Percentiles rank a stretch among this genome's conserved stretches.
Evolutionary conservation across 2,797 vertebrate genomes (phyloP).

Genomic region (Rachycentron canadum): DNA sequence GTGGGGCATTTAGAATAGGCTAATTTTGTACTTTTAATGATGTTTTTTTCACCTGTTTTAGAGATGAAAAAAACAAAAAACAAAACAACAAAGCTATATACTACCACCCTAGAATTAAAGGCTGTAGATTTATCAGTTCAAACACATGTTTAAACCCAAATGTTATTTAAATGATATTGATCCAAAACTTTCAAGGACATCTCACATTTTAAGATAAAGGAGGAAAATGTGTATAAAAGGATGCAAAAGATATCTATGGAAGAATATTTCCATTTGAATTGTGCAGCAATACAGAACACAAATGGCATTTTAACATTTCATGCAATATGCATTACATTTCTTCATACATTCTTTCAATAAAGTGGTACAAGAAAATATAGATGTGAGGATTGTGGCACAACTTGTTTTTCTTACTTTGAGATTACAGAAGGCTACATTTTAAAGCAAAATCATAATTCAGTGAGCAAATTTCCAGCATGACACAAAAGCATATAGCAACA

Average conservation of each 20-base stretch:
- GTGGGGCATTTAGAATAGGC: too few species aligned
- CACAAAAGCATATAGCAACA: not conserved
- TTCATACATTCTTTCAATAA: slow-evolving; percentile 22
- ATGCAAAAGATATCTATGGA: not conserved
- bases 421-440: not conserved
- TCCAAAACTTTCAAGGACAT: not conserved
- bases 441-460: not conserved
- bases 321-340: slow-evolving; percentile 30
- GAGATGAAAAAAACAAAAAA: too few species aligned
- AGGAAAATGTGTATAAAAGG: not conserved
- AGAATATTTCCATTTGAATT: slow-evolving; percentile 9
- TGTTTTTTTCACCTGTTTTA: too few species aligned
- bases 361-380: not conserved
- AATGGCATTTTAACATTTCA: not conserved
- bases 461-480: not conserved
- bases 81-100: too few species aligned
- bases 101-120: too few species aligned
- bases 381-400: slow-evolving; percentile 4
- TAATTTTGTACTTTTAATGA: too few species aligned
- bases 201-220: not conserved
- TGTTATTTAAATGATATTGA: not conserved
- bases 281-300: not conserved
- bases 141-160: not conserved
- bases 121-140: not conserved
- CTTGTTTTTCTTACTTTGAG: slow-evolving; percentile 1